Base-by-base conservation (phyloP, 2,797 vertebrate genomes). In the Hydrocynus forskahlii region DNA sequence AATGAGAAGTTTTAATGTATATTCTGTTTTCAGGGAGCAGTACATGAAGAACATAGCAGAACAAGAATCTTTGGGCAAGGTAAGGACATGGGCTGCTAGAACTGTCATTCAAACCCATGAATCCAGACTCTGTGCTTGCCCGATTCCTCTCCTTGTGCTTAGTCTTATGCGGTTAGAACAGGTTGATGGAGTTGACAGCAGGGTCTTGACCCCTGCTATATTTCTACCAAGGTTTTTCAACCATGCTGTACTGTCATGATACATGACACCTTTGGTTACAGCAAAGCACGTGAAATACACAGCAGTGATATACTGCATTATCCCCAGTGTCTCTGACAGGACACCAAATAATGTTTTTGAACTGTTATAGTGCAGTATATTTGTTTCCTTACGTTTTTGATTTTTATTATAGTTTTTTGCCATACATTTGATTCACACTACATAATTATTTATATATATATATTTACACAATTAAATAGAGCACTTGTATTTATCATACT, bases 61-160 rank as follows among this genome's bases (percentile, higher is more conserved):
- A 82, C 98, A 99, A 90, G 97, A 99, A 90, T 95, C 96, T 88
- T 95, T 98, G 79, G 97, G 98, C 87, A 99, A 99, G 97, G 98
- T 99, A 93, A 95, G 94, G 76, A 71, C 63, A 50, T 38, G 76
- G 38, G 40, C 76, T 84, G 52, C 21, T 19, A 78, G 35, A 77
- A 79, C 50, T 52, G 35, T 68, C 57, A 7, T 69, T 43, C 50
- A 52, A 38, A 23, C 25, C 43, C 25, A 5, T 67, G 29, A 66
- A 54, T 25, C 17, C 35, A 59, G 55, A 63, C 19, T 21, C 40
- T 72, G 21, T 50, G 29, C 7, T 57, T 7, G 80, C 87, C 86
- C 68, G 16, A 16, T 25, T 85, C 83, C 60, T 0, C 80, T 54
- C 8, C 86, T 83, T 57, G 68, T 90, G 81, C 72, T 89, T 91